These are phyloP conservation scores for Thaumetopoea pityocampa DNA, from an alignment of 1,140 invertebrate genomes.

Conservation along the genomic window DNA sequence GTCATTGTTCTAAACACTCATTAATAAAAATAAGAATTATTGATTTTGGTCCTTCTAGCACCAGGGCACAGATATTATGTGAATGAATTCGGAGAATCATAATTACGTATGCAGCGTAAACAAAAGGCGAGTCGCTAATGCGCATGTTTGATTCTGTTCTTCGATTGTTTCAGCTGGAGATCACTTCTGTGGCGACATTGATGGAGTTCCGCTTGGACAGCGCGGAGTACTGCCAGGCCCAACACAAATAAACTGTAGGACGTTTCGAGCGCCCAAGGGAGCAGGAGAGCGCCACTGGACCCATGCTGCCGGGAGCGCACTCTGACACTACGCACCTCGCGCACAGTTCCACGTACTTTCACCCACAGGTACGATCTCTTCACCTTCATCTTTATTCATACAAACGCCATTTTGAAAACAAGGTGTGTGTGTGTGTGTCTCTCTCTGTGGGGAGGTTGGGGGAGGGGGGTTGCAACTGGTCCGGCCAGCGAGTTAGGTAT, in stretches of 20 bases:
- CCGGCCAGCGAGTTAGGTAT: constrained; percentile 8
- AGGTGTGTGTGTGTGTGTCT: no score
- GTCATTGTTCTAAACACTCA: no score
- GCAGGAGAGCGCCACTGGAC: constrained; percentile 41
- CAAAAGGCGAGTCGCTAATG: constrained; percentile 9
- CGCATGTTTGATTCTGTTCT: constrained; percentile 7
- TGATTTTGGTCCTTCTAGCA: no score
- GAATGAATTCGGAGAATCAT: no score
- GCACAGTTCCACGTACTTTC: constrained; percentile 40
- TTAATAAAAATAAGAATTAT: no score
- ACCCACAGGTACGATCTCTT: constrained; percentile 41
- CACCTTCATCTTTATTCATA: background rate
- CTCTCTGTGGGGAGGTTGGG: no score
- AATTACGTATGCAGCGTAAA: no score
- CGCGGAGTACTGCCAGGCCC: constrained; percentile 96
- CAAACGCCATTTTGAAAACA: constrained; percentile 17
- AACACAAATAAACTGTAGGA: constrained; percentile 90
- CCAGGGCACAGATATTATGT: no score
- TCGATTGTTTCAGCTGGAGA: constrained; percentile 68
- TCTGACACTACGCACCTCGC: constrained; percentile 31
- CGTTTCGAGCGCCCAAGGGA: constrained; percentile 41
- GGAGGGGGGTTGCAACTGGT: no score
- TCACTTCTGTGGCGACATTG: constrained; percentile 85
- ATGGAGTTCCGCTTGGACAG: constrained; percentile 98
- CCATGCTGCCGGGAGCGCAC: constrained; percentile 57